Evolutionary conservation across 2,888 invertebrate genomes (phyloP).

Genomic region (Trachelus stipa): DNA sequence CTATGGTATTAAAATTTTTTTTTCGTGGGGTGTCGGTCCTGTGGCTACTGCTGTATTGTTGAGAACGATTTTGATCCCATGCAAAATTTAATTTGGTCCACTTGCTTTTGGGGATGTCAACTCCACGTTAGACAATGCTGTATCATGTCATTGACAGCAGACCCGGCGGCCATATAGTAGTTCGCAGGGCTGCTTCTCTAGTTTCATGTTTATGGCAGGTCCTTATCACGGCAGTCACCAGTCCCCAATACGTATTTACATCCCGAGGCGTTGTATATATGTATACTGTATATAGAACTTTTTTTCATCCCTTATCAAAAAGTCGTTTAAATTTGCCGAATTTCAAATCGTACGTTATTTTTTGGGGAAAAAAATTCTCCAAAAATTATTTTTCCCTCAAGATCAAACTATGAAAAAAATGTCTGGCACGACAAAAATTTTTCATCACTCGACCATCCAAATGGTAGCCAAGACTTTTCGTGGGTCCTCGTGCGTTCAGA

Average conservation of each 20-base stretch:
- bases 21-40: too few species aligned
- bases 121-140: not conserved
- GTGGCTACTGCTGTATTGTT: not conserved
- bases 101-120: not conserved
- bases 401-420: too few species aligned
- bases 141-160: not conserved
- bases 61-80: not conserved
- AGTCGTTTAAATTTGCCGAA: too few species aligned
- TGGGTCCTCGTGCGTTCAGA: not conserved
- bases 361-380: rapidly evolving
- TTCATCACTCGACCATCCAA: too few species aligned
- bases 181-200: not conserved
- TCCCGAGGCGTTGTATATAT: too few species aligned
- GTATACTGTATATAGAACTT: too few species aligned
- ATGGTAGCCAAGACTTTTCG: not conserved
- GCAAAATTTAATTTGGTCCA: not conserved
- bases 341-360: too few species aligned
- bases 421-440: too few species aligned
- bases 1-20: too few species aligned
- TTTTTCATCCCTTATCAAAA: too few species aligned
- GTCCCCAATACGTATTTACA: too few species aligned
- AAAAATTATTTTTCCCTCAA: too few species aligned
- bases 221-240: not conserved
- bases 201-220: not conserved
- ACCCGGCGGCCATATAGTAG: not conserved